phyloP scores from a whole-genome alignment of 2,888 invertebrate species.

The Drosophila borborema region DNA sequence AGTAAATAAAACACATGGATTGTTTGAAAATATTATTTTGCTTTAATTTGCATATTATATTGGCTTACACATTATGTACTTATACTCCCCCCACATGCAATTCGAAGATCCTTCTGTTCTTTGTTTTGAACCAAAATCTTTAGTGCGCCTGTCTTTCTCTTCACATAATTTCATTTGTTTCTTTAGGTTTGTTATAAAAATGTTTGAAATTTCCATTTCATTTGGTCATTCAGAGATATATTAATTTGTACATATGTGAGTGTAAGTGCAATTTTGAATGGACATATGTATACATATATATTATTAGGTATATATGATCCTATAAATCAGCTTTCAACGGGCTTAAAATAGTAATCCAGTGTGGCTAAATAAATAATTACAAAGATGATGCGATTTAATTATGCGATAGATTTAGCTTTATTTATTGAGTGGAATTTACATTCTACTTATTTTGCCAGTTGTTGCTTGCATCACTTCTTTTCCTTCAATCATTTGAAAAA shows the following conservation, averaged over 20 bases:
- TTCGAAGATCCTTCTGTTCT: slow-evolving; percentile 4
- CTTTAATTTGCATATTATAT: slow-evolving; percentile 54
- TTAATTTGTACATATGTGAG: slow-evolving; percentile 32
- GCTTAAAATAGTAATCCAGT: slow-evolving; percentile 52
- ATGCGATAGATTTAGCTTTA: slow-evolving; percentile 45
- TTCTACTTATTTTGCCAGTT: slow-evolving; percentile 23
- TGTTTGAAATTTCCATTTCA: slow-evolving; percentile 17
- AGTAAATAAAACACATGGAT: slow-evolving; percentile 52
- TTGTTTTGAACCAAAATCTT: slow-evolving; percentile 23
- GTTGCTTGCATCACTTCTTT: slow-evolving; percentile 16
- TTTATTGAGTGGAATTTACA: slow-evolving; percentile 49
- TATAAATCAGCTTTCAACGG: slow-evolving; percentile 31
- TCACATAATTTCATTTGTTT: neutral
- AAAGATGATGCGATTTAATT: slow-evolving; percentile 44
- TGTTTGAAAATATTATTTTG: slow-evolving; percentile 45
- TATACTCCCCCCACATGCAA: slow-evolving; percentile 36
- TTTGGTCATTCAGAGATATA: slow-evolving; percentile 44
- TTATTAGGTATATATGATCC: slow-evolving; percentile 22
- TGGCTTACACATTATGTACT: slow-evolving; percentile 36
- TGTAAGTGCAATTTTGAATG: neutral
- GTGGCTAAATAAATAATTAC: slow-evolving; percentile 57
- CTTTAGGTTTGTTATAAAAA: slow-evolving; percentile 6
- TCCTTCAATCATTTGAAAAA: slow-evolving; percentile 9
- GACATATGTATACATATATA: slow-evolving; percentile 14
- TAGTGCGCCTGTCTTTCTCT: slow-evolving; percentile 12